Base-by-base conservation (phyloP, 2,888 invertebrate species). In the Mythimna loreyi region DNA sequence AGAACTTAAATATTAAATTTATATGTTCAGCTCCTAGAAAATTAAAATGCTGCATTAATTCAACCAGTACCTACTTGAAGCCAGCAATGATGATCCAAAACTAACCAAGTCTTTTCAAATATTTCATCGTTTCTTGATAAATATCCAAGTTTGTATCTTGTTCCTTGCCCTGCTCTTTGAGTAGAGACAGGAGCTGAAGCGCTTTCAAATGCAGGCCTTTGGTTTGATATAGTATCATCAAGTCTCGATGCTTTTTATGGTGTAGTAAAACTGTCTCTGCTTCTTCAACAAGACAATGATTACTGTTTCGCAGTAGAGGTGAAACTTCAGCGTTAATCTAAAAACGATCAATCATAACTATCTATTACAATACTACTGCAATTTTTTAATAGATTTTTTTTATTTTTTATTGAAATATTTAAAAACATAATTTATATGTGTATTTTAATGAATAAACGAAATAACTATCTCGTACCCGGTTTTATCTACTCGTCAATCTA, bases 291-390 rank as follows among this genome's bases (percentile, higher is more conserved):
- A 99, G 98, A 88, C 99, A 99, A 89, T 98, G 97, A 92, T 99
- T 98, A 30, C 11, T 61, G 21, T 99, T 95, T 3, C 99, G 97
- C 36, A 99, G 95, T 16, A 99, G 94, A 0, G 99, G 98, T 0
- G 99, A 98, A 2, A 99, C 98, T 62, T 99, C 99, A 93, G 99
- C 99, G 91, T 99, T 99, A 0, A 99, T 99, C 98, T 99, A 91
- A 45, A 96, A 85, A 68, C 8, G 25, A 30, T 30, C 16, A 40
- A 49, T 30, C 16, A 16, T 43, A 50, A 13, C 13, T 43, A 25
- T 25, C n/a, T n/a, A n/a, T n/a, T n/a, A n/a, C n/a, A n/a, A n/a
- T n/a, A n/a, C n/a, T n/a, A n/a, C n/a, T n/a, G n/a, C n/a, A n/a
- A n/a, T n/a, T n/a, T n/a, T n/a, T n/a, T n/a, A n/a, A n/a, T n/a